Evolutionary conservation across 2,888 invertebrate genomes (phyloP).

Genomic region (Lottia scabra): DNA sequence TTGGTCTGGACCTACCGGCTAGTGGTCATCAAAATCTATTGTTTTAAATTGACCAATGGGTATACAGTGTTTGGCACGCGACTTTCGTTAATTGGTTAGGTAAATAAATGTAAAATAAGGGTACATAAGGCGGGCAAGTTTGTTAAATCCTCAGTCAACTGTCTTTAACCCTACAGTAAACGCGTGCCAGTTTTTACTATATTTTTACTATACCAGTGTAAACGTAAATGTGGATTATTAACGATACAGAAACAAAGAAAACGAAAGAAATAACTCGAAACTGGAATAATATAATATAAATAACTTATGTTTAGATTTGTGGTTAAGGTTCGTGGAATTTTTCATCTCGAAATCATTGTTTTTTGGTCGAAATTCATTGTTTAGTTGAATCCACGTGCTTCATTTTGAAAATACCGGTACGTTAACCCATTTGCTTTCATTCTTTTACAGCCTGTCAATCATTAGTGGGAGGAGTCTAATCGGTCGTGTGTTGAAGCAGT

Average conservation of each 20-base stretch:
- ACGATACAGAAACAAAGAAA: too few relatives aligned
- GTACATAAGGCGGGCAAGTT: slow-evolving; percentile 1
- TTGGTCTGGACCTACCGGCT: background rate
- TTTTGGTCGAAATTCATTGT: slow-evolving; percentile 10
- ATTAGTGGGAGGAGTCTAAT: slow-evolving; percentile 49
- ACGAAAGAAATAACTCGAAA: too few relatives aligned
- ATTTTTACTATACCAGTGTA: background rate
- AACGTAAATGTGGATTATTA: too few relatives aligned
- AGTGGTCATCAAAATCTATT: slow-evolving; percentile 8
- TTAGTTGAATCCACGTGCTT: slow-evolving; percentile 13
- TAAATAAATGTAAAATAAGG: slow-evolving; percentile 7
- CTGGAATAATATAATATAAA: background rate
- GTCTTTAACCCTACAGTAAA: slow-evolving; percentile 9
- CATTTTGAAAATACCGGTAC: slow-evolving; percentile 6
- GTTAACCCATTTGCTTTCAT: slow-evolving; percentile 15
- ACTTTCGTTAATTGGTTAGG: slow-evolving; percentile 18
- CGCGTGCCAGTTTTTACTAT: slow-evolving; percentile 16
- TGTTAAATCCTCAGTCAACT: slow-evolving; percentile 16
- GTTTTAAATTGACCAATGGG: slow-evolving; percentile 17
- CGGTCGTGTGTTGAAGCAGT: slow-evolving; percentile 44
- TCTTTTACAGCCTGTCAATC: slow-evolving; percentile 40
- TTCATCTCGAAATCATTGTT: slow-evolving; percentile 5
- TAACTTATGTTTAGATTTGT: background rate
- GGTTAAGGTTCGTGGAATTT: slow-evolving; percentile 9
- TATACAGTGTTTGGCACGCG: slow-evolving; percentile 10